phyloP scores from a whole-genome alignment of 2,888 invertebrate genomes.

The Brenthis daphne region DNA sequence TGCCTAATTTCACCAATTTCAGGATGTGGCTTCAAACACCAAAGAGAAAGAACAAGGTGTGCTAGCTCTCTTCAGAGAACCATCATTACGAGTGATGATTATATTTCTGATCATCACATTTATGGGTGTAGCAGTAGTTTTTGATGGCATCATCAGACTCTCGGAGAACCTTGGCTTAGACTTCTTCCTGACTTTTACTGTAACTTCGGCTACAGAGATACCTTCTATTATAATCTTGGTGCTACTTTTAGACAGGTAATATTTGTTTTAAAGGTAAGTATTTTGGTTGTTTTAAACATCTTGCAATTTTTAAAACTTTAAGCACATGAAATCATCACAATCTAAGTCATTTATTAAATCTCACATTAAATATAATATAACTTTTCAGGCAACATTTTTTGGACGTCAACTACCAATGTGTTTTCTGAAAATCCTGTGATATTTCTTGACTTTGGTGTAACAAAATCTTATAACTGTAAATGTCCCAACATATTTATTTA shows the following conservation, averaged over 20 bases:
- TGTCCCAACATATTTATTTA: too few relatives aligned
- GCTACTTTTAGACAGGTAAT: constrained; percentile 49
- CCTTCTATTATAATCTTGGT: constrained; percentile 51
- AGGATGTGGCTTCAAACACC: constrained; percentile 44
- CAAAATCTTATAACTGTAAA: too few relatives aligned
- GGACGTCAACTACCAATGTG: too few relatives aligned
- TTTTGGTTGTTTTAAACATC: neutral
- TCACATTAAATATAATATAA: too few relatives aligned
- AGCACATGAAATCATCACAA: neutral
- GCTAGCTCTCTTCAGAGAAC: constrained; percentile 46
- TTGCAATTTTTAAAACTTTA: neutral
- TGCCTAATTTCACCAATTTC: neutral
- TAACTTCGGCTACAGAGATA: constrained; percentile 59
- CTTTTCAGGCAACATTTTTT: too few relatives aligned
- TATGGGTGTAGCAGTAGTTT: constrained; percentile 52
- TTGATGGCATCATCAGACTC: constrained; percentile 60
- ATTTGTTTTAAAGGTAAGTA: neutral
- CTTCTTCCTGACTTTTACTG: constrained; percentile 60
- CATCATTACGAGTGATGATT: constrained; percentile 49
- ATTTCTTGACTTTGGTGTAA: too few relatives aligned
- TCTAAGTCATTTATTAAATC: neutral
- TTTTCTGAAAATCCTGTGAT: too few relatives aligned
- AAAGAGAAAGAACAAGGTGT: constrained; percentile 51
- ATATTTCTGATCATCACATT: constrained; percentile 49
- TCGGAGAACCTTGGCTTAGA: constrained; percentile 61